A percentile compares a stretch with the other conserved stretches of the same genome.
Conservation (phyloP, 2,113 vertebrate species). For the Gobio gobio region DNA sequence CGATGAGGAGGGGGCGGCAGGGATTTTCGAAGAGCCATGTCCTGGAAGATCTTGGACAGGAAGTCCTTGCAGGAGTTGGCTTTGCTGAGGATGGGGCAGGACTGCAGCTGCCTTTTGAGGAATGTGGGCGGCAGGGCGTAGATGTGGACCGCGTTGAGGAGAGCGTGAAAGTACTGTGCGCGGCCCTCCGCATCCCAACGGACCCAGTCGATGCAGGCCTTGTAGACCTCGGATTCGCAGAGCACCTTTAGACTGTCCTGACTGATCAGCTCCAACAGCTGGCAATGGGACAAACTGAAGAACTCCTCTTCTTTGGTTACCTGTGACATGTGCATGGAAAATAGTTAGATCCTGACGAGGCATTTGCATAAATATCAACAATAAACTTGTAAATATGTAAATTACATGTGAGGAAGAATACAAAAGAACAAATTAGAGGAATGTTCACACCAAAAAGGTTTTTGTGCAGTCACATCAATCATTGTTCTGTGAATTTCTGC, state of each 20-base stretch:
- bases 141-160: slow-evolving; percentile 81
- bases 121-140: slow-evolving; percentile 82
- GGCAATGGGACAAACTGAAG: slow-evolving; percentile 82
- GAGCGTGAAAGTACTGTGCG: slow-evolving; percentile 81
- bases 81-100: slow-evolving; percentile 83
- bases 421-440: too few relatives aligned
- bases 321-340: slow-evolving; percentile 54
- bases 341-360: background rate
- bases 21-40: slow-evolving; percentile 79
- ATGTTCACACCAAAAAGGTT: background rate
- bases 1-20: slow-evolving; percentile 73
- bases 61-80: slow-evolving; percentile 82
- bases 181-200: slow-evolving; percentile 76
- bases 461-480: background rate
- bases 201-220: slow-evolving; percentile 84
- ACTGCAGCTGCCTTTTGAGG: slow-evolving; percentile 80
- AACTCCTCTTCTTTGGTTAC: slow-evolving; percentile 84
- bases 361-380: background rate
- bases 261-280: slow-evolving; percentile 82
- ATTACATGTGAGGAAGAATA: too few relatives aligned
- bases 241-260: slow-evolving; percentile 84
- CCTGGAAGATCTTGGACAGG: slow-evolving; percentile 84
- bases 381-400: too few relatives aligned
- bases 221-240: slow-evolving; percentile 84
- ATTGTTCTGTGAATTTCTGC: background rate